These are phyloP conservation scores for Scaptomyza graminum DNA, from an alignment of 1,140 invertebrate genomes.

Conservation along the genomic window DNA sequence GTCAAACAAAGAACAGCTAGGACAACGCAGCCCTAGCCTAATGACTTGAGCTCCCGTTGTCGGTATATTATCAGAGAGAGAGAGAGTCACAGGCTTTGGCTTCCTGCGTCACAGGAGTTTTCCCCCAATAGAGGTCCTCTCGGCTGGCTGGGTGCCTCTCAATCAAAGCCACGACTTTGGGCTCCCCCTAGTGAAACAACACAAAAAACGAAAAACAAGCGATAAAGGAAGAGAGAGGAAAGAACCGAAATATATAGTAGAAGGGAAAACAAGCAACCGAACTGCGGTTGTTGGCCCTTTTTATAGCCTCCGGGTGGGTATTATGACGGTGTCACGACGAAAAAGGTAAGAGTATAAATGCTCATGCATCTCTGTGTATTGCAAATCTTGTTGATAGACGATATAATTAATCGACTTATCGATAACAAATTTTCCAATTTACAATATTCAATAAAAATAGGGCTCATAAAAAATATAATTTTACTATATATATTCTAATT, in stretches of 20 bases:
- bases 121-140: constrained; percentile 18
- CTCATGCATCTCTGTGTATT: no score
- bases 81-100: constrained; percentile 2
- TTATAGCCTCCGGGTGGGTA: constrained; percentile 38
- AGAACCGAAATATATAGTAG: constrained; percentile 22
- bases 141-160: constrained; percentile 44
- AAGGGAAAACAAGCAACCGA: constrained; percentile 29
- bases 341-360: constrained; percentile 14
- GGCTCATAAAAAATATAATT: no score
- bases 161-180: constrained; percentile 50
- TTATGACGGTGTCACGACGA: constrained; percentile 37
- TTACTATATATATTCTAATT: no score
- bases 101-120: not conserved
- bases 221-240: not conserved
- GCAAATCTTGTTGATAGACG: no score
- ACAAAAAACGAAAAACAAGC: constrained; percentile 22
- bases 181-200: constrained; percentile 36
- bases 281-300: constrained; percentile 55
- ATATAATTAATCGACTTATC: no score
- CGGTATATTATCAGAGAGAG: constrained; percentile 7
- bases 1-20: constrained; percentile 68
- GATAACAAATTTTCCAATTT: no score
- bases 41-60: constrained; percentile 64
- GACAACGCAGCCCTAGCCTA: constrained; percentile 47
- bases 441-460: no score